Evolutionary conservation across 1,140 invertebrate species (phyloP).

Genomic region (Colletes gigas): DNA sequence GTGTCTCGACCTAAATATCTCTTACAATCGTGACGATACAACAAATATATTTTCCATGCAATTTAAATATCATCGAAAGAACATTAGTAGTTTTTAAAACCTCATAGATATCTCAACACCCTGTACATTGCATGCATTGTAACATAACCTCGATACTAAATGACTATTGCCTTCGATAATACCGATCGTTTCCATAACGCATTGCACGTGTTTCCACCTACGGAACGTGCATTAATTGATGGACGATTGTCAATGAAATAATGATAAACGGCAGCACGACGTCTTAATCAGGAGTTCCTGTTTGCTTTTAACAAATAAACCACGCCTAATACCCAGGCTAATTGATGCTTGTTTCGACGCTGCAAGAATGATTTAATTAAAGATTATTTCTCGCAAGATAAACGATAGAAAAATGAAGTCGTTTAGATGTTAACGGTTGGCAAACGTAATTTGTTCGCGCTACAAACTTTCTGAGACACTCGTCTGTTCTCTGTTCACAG

Average conservation of each 20-base stretch:
- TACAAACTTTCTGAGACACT: not conserved
- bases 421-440: not conserved
- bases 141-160: not conserved
- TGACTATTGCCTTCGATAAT: not conserved
- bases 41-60: too few relatives aligned
- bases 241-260: not conserved
- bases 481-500: too few relatives aligned
- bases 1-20: not conserved
- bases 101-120: not conserved
- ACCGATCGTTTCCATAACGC: not conserved
- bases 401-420: not conserved
- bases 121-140: constrained; percentile 6
- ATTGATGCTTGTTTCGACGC: not conserved
- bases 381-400: not conserved
- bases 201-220: not conserved
- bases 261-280: not conserved
- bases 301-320: not conserved
- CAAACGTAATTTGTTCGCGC: not conserved
- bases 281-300: not conserved
- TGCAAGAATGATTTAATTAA: not conserved
- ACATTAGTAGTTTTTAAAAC: too few relatives aligned
- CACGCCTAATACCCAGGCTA: not conserved
- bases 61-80: too few relatives aligned
- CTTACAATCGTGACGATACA: too few relatives aligned
- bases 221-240: not conserved